Conservation (phyloP, 2,888 invertebrate genomes). For the Apomyelois bistriatella region DNA sequence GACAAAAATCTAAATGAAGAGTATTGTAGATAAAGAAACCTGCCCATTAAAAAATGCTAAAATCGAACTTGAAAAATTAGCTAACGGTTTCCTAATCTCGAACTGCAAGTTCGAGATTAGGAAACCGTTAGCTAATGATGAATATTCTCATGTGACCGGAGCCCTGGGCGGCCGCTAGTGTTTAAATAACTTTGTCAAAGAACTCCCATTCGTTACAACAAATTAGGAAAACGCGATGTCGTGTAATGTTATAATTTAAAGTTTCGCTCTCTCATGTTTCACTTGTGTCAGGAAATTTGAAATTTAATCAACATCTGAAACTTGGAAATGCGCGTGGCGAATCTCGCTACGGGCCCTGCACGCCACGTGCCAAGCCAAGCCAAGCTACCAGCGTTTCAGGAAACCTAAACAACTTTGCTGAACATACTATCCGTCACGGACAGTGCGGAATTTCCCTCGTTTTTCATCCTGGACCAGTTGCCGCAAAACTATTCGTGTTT, state of each 20-base stretch:
- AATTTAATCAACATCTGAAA: slow-evolving; percentile 18
- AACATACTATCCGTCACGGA: slow-evolving; percentile 10
- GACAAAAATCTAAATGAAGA: too few relatives aligned
- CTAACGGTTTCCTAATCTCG: too few relatives aligned
- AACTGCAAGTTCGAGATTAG: too few relatives aligned
- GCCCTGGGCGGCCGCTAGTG: too few relatives aligned
- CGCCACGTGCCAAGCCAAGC: not conserved
- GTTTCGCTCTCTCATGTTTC: slow-evolving; percentile 8
- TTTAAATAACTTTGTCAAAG: slow-evolving; percentile 5
- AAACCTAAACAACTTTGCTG: slow-evolving; percentile 11
- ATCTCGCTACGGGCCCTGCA: not conserved
- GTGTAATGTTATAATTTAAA: slow-evolving; percentile 12
- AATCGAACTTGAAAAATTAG: too few relatives aligned
- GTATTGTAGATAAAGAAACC: too few relatives aligned
- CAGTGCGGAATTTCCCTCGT: slow-evolving; percentile 3
- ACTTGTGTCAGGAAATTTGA: slow-evolving; percentile 13
- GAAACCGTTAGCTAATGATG: too few relatives aligned
- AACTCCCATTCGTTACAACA: slow-evolving; percentile 9
- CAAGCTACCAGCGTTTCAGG: not conserved
- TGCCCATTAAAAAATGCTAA: too few relatives aligned
- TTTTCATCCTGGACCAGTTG: slow-evolving; percentile 4
- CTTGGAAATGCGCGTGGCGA: slow-evolving; percentile 10
- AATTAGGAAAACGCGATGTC: slow-evolving; percentile 9
- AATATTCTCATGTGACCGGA: too few relatives aligned
- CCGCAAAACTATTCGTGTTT: slow-evolving; percentile 6